Base-by-base conservation (phyloP, 2,797 vertebrate genomes). In the Eptatretus atami region DNA sequence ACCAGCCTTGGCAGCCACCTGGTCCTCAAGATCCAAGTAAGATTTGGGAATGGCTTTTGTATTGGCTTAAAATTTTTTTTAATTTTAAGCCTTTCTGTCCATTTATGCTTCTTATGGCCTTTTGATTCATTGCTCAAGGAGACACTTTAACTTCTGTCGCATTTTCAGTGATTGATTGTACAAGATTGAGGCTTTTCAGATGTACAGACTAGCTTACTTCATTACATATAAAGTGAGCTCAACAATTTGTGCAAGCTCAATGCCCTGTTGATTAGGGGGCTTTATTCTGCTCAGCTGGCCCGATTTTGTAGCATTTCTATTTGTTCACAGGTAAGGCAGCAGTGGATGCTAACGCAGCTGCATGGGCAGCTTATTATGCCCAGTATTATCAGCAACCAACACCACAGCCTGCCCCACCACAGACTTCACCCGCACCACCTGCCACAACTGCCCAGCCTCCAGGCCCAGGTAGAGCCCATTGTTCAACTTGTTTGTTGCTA, bases 301-400 rank as follows among this genome's bases (percentile, higher is more conserved):
- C 57, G 10, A 61, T 25, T 61, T 19, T 12, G 10, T 10, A 10
- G 14, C 14, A 10, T 25, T 25, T 25, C 1, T 24, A 67, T 65
- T 68, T 55, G 69, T 66, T 65, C 66, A 2, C 74, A 99, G 92
- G 83, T 75, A 99, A 99, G 76, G 82, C 88, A 67, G 90, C 84
- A 66, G 81, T 88, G 1, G 92, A 99, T 68, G 90, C 92, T 65
- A 99, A 99, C 68, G 92, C 92, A 44, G 90, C 92, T 55, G 90
- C 92, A 0, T 99, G 92, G 92, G 92, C 92, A 67, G 92, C 92
- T 12, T 99, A 99, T 71, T 99, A 99, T 66, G 86, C 92, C 70
- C 92, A 99, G 74, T 99, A 81, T 70, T 81, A 96, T 53, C 80
- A 93, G 69, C 86, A 94, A 68, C 92, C 96, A 79, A 86, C 90